These are phyloP conservation scores for Meloidogyne floridensis DNA, from an alignment of 1,140 invertebrate genomes.

Conservation along the genomic window DNA sequence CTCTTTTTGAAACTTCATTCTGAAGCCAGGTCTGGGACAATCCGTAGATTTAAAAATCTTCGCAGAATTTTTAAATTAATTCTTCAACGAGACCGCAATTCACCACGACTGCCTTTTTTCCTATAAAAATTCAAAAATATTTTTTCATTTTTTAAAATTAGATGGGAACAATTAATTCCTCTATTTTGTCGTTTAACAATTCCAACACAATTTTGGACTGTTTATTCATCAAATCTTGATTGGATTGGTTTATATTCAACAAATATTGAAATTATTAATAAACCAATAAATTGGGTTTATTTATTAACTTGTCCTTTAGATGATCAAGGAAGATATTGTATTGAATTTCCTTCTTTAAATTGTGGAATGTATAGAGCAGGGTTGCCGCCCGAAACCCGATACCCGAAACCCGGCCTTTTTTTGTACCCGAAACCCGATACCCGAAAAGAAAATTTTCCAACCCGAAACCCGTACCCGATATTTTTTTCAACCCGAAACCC, in stretches of 20 bases:
- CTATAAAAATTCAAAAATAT: background rate
- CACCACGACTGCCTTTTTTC: too few relatives aligned
- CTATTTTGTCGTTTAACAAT: conserved; percentile 36
- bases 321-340: conserved; percentile 28
- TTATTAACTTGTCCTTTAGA: conserved; percentile 38
- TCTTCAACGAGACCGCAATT: too few relatives aligned
- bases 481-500: too few relatives aligned
- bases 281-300: conserved; percentile 38
- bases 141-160: background rate
- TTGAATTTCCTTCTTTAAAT: conserved; percentile 35
- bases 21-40: too few relatives aligned
- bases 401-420: too few relatives aligned
- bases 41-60: too few relatives aligned
- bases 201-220: conserved; percentile 22
- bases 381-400: too few relatives aligned
- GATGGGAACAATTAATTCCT: conserved; percentile 32
- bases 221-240: conserved; percentile 30
- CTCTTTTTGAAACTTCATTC: too few relatives aligned
- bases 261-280: conserved; percentile 10
- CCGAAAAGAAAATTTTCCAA: too few relatives aligned
- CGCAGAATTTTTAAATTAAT: too few relatives aligned
- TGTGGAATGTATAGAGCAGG: conserved; percentile 29
- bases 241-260: conserved; percentile 37
- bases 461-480: too few relatives aligned
- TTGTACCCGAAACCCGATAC: too few relatives aligned